phyloP scores from a whole-genome alignment of 1,140 invertebrate genomes.

The Conopomorpha cramerella region DNA sequence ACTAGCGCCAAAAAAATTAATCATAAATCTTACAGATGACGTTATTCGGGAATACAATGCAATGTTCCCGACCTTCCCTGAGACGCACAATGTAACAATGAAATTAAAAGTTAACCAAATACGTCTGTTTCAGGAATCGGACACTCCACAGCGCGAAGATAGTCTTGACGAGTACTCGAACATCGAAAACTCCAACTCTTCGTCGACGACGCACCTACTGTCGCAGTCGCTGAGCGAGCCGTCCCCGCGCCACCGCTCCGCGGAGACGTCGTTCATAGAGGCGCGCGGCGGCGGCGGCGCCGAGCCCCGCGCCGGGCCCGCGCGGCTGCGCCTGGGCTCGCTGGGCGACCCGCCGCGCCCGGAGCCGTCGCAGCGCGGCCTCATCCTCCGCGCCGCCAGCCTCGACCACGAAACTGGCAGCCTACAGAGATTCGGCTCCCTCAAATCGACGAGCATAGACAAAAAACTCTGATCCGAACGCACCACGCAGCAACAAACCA shows the following conservation, averaged over 20 bases:
- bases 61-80: too few species aligned
- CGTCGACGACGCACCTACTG: conserved; percentile 36
- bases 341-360: conserved; percentile 4
- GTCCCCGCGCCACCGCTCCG: conserved; percentile 16
- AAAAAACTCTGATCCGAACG: conserved; percentile 46
- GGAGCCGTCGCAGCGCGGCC: conserved; percentile 32
- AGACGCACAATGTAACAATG: too few species aligned
- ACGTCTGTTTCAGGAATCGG: conserved; percentile 22
- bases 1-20: too few species aligned
- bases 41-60: too few species aligned
- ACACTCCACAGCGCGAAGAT: conserved; percentile 37
- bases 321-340: conserved; percentile 19
- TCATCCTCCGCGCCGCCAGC: conserved; percentile 49
- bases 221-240: conserved; percentile 40
- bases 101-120: neutral
- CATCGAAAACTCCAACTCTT: conserved; percentile 33
- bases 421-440: conserved; percentile 21
- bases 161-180: conserved; percentile 38
- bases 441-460: conserved; percentile 32
- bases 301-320: neutral
- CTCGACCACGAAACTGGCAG: conserved; percentile 31
- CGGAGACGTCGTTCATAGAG: conserved; percentile 34
- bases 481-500: conserved; percentile 14
- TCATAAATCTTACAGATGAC: too few species aligned
- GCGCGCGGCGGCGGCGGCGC: conserved; percentile 6